phyloP scores from a whole-genome alignment of 2,888 invertebrate species.

The Ectemnius lituratus region DNA sequence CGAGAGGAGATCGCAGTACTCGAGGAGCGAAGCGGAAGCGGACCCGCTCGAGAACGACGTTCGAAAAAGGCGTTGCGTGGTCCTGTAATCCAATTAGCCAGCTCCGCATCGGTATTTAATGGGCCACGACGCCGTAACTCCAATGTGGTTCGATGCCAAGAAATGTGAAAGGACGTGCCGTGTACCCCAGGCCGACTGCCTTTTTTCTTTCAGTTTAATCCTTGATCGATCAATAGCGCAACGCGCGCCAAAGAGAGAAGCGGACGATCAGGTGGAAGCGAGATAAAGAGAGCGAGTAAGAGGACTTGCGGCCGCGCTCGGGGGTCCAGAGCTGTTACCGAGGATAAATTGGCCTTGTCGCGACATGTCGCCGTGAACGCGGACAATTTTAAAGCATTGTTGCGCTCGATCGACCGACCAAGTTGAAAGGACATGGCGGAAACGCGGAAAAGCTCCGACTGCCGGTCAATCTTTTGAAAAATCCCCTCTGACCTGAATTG shows the following conservation, averaged over 20 bases:
- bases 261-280: not conserved
- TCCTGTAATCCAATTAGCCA: slow-evolving; percentile 59
- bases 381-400: slow-evolving; percentile 40
- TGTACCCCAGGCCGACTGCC: slow-evolving; percentile 2
- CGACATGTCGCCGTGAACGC: slow-evolving; percentile 1
- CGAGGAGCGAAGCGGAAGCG: slow-evolving; percentile 4
- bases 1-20: slow-evolving; percentile 48
- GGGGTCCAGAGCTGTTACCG: slow-evolving; percentile 5
- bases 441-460: slow-evolving; percentile 17
- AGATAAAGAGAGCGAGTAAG: slow-evolving; percentile 5
- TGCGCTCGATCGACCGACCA: slow-evolving; percentile 21
- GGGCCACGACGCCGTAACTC: slow-evolving; percentile 60
- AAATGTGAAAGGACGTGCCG: slow-evolving; percentile 23
- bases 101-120: slow-evolving; percentile 63
- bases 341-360: slow-evolving; percentile 45
- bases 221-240: slow-evolving; percentile 38
- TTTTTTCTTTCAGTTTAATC: slow-evolving; percentile 15
- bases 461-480: slow-evolving; percentile 4
- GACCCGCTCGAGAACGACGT: slow-evolving; percentile 36
- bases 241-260: too few species aligned
- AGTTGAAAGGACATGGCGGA: slow-evolving; percentile 19
- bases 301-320: slow-evolving; percentile 17
- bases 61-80: slow-evolving; percentile 19
- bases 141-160: slow-evolving; percentile 57
- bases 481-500: not conserved